A percentile compares a stretch with the other conserved stretches of the same genome.
Evolutionary conservation across 2,888 invertebrate genomes (phyloP).

Genomic region (Fragum whitleyi): DNA sequence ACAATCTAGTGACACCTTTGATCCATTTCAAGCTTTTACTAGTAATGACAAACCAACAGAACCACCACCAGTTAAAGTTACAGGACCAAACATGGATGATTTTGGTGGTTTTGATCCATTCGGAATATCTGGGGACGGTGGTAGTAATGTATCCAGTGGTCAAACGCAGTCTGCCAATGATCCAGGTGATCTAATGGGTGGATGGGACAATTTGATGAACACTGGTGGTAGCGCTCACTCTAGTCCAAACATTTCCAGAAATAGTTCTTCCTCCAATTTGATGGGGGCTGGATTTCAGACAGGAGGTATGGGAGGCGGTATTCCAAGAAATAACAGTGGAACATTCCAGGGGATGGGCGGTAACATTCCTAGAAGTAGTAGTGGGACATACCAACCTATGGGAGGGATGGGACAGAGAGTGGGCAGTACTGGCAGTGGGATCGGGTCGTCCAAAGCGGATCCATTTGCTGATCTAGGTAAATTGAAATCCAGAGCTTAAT

Average conservation of each 20-base stretch:
- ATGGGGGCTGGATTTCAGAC: slow-evolving; percentile 23
- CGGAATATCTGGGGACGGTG: slow-evolving; percentile 40
- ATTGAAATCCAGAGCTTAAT: slow-evolving; percentile 27
- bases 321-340: slow-evolving; percentile 51
- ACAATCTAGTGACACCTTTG: slow-evolving; percentile 73
- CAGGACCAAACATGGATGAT: slow-evolving; percentile 45
- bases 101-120: slow-evolving; percentile 78
- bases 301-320: slow-evolving; percentile 39
- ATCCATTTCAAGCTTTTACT: slow-evolving; percentile 78
- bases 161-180: slow-evolving; percentile 6
- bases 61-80: slow-evolving; percentile 52
- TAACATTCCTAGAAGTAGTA: slow-evolving; percentile 62
- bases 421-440: slow-evolving; percentile 29
- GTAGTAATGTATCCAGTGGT: background rate
- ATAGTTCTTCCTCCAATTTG: slow-evolving; percentile 66
- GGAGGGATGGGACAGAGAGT: slow-evolving; percentile 56
- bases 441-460: slow-evolving; percentile 64
- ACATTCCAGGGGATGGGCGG: slow-evolving; percentile 49
- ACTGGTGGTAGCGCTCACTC: slow-evolving; percentile 38
- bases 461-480: slow-evolving; percentile 83
- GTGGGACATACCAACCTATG: slow-evolving; percentile 56
- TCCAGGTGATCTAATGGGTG: slow-evolving; percentile 2
- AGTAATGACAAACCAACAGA: slow-evolving; percentile 42
- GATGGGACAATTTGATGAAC: slow-evolving; percentile 59
- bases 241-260: slow-evolving; percentile 67